Conservation (phyloP, 2,888 invertebrate species). For the Mythimna lalbum region DNA sequence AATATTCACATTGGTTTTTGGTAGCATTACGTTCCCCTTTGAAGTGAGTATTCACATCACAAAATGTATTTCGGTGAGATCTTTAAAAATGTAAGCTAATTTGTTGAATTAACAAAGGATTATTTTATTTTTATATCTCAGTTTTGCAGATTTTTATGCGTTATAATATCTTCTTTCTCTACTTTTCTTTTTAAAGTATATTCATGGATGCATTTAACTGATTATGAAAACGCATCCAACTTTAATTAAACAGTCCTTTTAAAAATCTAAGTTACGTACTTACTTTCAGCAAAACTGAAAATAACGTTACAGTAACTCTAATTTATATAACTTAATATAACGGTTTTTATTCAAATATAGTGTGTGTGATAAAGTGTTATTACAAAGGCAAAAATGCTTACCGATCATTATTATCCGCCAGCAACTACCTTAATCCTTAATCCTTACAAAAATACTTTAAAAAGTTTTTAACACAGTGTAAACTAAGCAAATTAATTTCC, state of each 20-base stretch:
- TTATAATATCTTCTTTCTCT: neutral
- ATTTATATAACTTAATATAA: neutral
- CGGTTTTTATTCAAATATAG: slow-evolving; percentile 29
- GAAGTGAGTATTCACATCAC: slow-evolving; percentile 2
- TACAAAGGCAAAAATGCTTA: slow-evolving; percentile 74
- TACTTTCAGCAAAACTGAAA: neutral
- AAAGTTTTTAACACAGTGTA: slow-evolving; percentile 75
- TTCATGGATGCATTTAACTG: too few species aligned
- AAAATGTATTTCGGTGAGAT: neutral
- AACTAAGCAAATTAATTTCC: slow-evolving; percentile 39
- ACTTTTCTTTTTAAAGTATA: neutral
- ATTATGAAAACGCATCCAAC: slow-evolving; percentile 13
- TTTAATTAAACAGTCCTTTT: neutral
- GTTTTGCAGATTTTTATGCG: neutral
- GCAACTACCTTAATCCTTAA: slow-evolving; percentile 78
- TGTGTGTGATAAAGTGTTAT: slow-evolving; percentile 2
- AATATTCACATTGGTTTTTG: slow-evolving; percentile 33
- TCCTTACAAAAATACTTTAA: slow-evolving; percentile 77
- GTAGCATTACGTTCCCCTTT: slow-evolving; percentile 1
- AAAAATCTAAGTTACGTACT: neutral
- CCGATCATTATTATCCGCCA: slow-evolving; percentile 85
- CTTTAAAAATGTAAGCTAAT: neutral
- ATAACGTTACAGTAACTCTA: neutral
- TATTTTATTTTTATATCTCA: neutral
- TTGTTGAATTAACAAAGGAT: neutral